phyloP scores from a whole-genome alignment of 2,113 vertebrate genomes.

The Zosterops pallidus region DNA sequence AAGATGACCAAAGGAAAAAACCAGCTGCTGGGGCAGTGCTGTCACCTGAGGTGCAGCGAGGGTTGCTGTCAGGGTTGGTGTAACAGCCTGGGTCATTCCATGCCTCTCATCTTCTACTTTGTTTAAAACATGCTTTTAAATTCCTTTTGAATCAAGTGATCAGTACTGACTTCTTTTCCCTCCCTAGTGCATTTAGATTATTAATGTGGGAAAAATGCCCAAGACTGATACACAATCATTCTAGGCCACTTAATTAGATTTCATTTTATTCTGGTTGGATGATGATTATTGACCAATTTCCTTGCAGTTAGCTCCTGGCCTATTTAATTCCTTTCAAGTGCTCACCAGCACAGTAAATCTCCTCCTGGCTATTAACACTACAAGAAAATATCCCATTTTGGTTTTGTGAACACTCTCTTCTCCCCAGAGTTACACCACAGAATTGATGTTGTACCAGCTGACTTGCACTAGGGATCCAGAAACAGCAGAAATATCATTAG shows the following conservation, averaged over 20 bases:
- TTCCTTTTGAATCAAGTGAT: background rate
- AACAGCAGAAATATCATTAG: background rate
- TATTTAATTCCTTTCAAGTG: background rate
- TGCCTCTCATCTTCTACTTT: background rate
- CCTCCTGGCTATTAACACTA: background rate
- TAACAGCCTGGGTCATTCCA: background rate
- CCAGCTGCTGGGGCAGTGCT: background rate
- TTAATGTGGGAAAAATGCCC: slow-evolving; percentile 6
- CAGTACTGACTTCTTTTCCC: background rate
- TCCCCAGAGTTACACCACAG: background rate
- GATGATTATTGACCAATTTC: background rate
- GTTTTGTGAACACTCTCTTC: background rate
- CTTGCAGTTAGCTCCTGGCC: background rate
- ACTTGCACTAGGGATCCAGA: background rate
- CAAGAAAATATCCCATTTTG: background rate
- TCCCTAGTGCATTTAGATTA: background rate
- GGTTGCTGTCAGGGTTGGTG: background rate
- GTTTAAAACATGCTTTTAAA: background rate
- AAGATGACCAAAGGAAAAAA: background rate
- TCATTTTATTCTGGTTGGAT: background rate
- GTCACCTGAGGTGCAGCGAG: fast-evolving
- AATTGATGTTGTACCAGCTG: background rate
- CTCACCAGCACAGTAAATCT: background rate
- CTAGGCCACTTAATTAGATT: background rate
- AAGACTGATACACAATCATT: background rate